Evolutionary conservation across 1,140 invertebrate species (phyloP).

Genomic region (Diachasmimorpha longicaudata): DNA sequence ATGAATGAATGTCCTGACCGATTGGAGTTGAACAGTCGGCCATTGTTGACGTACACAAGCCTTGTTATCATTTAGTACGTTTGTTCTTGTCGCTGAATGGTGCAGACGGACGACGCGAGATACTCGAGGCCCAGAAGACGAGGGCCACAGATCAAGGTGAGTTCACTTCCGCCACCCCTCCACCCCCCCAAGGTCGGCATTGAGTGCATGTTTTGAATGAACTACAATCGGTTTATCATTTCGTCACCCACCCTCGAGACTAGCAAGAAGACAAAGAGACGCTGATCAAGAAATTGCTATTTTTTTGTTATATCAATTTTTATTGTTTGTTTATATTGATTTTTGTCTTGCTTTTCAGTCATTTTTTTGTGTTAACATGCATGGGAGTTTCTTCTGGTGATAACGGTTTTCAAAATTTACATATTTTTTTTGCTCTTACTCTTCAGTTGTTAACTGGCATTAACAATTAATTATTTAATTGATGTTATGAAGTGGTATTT

Average conservation of each 20-base stretch:
- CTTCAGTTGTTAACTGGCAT: neutral
- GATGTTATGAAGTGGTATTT: neutral
- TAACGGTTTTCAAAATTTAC: neutral
- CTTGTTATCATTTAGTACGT: constrained; percentile 75
- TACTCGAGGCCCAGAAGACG: constrained; percentile 59
- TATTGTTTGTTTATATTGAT: neutral
- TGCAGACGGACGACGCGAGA: constrained; percentile 64
- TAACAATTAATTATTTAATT: neutral
- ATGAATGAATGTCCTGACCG: neutral
- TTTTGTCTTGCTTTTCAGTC: neutral
- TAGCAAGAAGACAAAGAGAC: neutral
- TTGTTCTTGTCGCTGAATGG: constrained; percentile 81
- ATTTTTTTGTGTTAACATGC: neutral
- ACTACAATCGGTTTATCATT: neutral
- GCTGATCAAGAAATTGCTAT: neutral
- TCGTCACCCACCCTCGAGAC: neutral
- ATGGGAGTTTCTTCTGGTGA: neutral
- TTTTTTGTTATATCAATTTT: neutral
- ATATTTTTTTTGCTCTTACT: neutral
- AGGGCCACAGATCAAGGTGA: constrained; percentile 51
- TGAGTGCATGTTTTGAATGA: neutral
- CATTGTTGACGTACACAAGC: constrained; percentile 44
- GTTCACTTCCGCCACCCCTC: constrained; percentile 22
- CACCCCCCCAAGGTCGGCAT: neutral
- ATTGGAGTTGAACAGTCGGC: constrained; percentile 34